Evolutionary conservation across 2,797 vertebrate species (phyloP).

Genomic region (Perodicticus potto): DNA sequence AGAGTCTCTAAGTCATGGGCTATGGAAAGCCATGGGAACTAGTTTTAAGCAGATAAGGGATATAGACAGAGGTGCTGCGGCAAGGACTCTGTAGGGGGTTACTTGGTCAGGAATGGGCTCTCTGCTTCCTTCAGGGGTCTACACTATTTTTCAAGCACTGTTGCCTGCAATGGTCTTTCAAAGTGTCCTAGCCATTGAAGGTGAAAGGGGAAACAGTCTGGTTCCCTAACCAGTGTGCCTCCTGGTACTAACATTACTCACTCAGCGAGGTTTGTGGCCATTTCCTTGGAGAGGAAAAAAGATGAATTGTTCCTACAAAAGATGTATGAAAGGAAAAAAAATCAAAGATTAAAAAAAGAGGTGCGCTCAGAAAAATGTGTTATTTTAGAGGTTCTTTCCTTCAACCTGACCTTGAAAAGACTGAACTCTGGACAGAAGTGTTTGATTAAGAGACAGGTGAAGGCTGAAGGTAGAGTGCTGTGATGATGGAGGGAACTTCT

Average conservation of each 20-base stretch:
- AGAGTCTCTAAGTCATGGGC: not conserved
- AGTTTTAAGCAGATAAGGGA: not conserved
- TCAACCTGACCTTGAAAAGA: conserved; percentile 13
- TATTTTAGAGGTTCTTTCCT: not conserved
- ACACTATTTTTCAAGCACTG: not conserved
- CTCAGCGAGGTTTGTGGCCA: not conserved
- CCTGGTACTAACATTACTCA: not conserved
- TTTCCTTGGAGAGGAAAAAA: conserved; percentile 44
- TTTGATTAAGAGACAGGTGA: not conserved
- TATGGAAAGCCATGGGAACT: not conserved
- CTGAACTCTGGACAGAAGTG: not conserved
- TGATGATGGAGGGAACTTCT: not conserved
- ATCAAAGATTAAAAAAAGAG: not conserved
- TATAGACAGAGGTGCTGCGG: not conserved
- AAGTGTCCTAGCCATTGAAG: not conserved
- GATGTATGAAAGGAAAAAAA: not conserved
- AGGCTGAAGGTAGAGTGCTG: not conserved
- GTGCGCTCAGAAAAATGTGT: not conserved
- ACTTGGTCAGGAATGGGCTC: not conserved
- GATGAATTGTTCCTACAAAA: not conserved
- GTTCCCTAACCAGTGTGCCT: not conserved
- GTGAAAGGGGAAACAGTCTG: not conserved
- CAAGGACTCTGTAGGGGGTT: not conserved
- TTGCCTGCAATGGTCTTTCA: not conserved
- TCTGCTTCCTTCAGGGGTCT: not conserved